Evolutionary conservation across 2,888 invertebrate genomes (phyloP).

Genomic region (Tenthredo distinguenda): DNA sequence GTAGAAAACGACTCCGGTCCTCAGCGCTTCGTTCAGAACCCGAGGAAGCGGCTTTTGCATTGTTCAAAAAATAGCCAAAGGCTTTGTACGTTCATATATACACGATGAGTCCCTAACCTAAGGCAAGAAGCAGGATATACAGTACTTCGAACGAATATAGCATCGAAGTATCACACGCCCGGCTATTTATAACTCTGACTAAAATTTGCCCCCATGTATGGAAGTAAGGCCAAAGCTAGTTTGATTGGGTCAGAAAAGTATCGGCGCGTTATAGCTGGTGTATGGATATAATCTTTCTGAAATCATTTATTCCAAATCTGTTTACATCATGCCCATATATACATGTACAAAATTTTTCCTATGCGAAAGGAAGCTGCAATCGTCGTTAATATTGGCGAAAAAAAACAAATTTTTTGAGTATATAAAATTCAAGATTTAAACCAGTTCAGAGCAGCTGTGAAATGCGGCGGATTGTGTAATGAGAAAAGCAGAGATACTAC

Average conservation of each 20-base stretch:
- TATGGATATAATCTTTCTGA: not conserved
- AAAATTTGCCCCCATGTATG: conserved; percentile 53
- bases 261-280: not conserved
- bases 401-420: not conserved
- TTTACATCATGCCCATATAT: no score
- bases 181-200: conserved; percentile 54
- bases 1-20: not conserved
- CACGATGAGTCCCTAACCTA: conserved; percentile 38
- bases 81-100: not conserved
- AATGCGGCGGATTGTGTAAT: not conserved
- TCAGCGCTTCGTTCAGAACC: not conserved
- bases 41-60: not conserved
- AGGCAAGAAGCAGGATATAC: conserved; percentile 31
- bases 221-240: conserved; percentile 30
- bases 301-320: not conserved
- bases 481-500: not conserved
- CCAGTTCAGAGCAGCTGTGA: not conserved
- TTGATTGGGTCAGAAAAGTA: conserved; percentile 43
- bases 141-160: not conserved
- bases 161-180: not conserved
- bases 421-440: not conserved
- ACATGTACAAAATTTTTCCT: no score
- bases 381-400: not conserved
- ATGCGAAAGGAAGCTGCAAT: no score
- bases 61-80: not conserved